phyloP scores from a whole-genome alignment of 1,140 invertebrate species.

The Drosophila suzukii region DNA sequence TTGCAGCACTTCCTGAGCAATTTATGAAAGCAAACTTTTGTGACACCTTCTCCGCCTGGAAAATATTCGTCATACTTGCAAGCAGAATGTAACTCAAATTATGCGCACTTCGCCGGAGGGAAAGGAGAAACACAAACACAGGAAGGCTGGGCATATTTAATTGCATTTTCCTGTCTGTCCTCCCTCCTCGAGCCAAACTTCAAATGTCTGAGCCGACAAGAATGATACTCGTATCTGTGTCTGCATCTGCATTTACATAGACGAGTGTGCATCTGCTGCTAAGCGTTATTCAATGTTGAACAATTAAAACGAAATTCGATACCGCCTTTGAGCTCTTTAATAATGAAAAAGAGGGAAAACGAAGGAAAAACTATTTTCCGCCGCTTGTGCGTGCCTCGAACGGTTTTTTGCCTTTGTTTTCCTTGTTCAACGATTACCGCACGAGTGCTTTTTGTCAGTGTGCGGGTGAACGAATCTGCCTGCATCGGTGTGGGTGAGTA shows the following conservation, averaged over 20 bases:
- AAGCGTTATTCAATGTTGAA: conserved; percentile 46
- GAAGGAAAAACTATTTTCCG: conserved; percentile 48
- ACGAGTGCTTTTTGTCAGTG: conserved; percentile 53
- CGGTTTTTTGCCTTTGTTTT: conserved; percentile 30
- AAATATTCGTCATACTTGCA: conserved; percentile 59
- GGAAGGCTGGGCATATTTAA: conserved; percentile 43
- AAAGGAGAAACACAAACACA: conserved; percentile 1
- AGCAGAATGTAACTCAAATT: conserved; percentile 62
- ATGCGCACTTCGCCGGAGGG: conserved; percentile 18
- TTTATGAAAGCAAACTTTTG: conserved; percentile 47
- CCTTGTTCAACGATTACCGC: conserved; percentile 38
- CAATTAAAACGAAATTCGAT: conserved; percentile 65
- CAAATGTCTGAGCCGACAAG: conserved; percentile 27
- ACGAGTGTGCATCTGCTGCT: conserved; percentile 9
- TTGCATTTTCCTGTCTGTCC: conserved; percentile 61
- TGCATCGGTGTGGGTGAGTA: conserved; percentile 14
- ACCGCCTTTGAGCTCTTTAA: conserved; percentile 31
- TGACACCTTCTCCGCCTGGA: conserved; percentile 9
- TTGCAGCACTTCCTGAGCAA: conserved; percentile 54
- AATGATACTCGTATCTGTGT: conserved; percentile 22
- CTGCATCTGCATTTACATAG: conserved; percentile 24
- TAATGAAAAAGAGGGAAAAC: neutral
- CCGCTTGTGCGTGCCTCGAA: conserved; percentile 29
- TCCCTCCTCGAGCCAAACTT: conserved; percentile 22
- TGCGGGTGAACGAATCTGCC: conserved; percentile 21